Evolutionary conservation across 2,113 vertebrate species (phyloP), one percentile per base, ranked within the genome.

Genomic region (Pholis gunnellus): DNA sequence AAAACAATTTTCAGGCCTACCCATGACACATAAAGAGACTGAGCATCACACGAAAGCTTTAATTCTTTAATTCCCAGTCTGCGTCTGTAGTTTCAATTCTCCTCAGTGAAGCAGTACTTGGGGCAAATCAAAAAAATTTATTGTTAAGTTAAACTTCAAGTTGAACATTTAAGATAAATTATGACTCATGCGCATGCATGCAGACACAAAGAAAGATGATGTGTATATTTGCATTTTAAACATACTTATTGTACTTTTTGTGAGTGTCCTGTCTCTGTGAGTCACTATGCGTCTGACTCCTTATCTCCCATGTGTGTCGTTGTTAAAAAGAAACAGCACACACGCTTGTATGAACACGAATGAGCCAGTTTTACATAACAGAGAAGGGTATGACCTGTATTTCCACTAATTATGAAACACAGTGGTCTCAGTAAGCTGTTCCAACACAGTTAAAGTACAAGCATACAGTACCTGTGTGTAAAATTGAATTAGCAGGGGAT

Each of bases 321-420:
- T 66, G 15, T 66, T 66, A 72, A 78, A 87, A 15, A 80, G 75
- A 67, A 48, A 75, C 76, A 88, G 69, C 75, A 52, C 75, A 63
- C 18, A 71, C 10, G 2, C 77, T 84, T 73, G 57, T 75, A 75
- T 78, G 84, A 90, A 91, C 89, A 84, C 56, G 44, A 89, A 88
- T 46, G 79, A 84, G 79, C 46, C 77, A 63, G 56, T 75, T 89
- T 81, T 72, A 77, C 31, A 2, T 67, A 77, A 86, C 68, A 48
- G 60, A 63, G 50, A 56, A 79, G 60, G 79, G 75, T 72, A 80
- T 76, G 73, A 88, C 69, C 80, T 72, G 71, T 56, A 86, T 88
- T 90, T 84, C 76, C 83, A 77, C 59, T 70, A 76, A 87, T 88
- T 79, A 90, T 72, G 63, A 85, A 79, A 85, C 80, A 70, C 66